Evolutionary conservation across 2,797 vertebrate species (phyloP), one percentile per base, ranked within the genome.

Genomic region (Catharus ustulatus): DNA sequence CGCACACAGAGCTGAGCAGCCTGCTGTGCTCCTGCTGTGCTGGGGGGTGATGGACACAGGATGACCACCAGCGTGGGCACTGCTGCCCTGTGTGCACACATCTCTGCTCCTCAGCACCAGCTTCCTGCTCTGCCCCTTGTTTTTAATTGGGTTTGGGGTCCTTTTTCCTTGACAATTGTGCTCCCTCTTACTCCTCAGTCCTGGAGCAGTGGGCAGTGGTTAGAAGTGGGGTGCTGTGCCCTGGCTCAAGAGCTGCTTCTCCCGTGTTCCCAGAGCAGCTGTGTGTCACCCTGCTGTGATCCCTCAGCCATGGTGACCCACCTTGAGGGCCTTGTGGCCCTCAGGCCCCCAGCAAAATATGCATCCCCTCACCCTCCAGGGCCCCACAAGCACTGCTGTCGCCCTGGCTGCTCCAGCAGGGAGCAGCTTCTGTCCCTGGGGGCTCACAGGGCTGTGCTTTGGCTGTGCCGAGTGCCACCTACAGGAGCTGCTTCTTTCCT

Each of bases 61-160:
- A 30, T 46, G 58, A 58, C 10, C 4, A 34, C 32, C 23, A 54
- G 54, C 34, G 67, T 66, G 78, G 57, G n/a, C 18, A 10, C 48
- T 54, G 71, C n/a, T 71, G 55, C 21, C 26, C 36, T 34, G 9
- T 0, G 0, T 42, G 9, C 11, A 13, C 3, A 3, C 34, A 61
- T 32, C 46, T 71, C 54, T 86, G 38, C 51, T 86, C 22, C 29
- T n/a, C 27, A 55, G 21, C 54, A 61, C 20, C n/a, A 57, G 2
- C 38, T 79, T 24, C 15, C 11, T 55, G 3, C 3, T 76, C 43
- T 58, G 66, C 15, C 17, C 15, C 3, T 4, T 4, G 12, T 5
- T 22, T 64, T 34, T 11, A 8, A 10, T 23, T 69, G 20, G 11
- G 2, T 49, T 42, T 15, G 38, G 45, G 13, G 5, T 15, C 27